These are phyloP conservation scores for Hyppa rectilinea DNA, from an alignment of 2,888 invertebrate genomes.

Conservation along the genomic window DNA sequence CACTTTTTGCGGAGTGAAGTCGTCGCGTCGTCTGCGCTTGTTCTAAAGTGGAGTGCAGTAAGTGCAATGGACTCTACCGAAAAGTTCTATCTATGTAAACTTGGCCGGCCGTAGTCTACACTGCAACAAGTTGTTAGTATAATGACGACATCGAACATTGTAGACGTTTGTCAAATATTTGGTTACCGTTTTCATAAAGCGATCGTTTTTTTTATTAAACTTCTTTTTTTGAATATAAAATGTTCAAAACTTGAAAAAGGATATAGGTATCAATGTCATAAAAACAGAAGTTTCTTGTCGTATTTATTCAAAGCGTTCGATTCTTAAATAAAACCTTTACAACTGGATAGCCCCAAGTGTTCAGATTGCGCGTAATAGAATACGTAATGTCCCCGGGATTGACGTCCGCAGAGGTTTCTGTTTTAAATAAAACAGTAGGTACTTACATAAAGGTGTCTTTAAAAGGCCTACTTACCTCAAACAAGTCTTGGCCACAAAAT, in stretches of 20 bases:
- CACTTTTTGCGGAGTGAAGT: slow-evolving; percentile 55
- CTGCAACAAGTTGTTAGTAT: slow-evolving; percentile 71
- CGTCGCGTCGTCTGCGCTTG: slow-evolving; percentile 63
- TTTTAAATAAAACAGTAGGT: slow-evolving; percentile 38
- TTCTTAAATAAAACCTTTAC: slow-evolving; percentile 25
- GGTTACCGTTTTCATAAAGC: slow-evolving; percentile 23
- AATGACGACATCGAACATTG: slow-evolving; percentile 44
- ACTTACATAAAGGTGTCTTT: slow-evolving; percentile 1
- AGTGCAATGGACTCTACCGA: slow-evolving; percentile 71
- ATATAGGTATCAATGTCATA: slow-evolving; percentile 1
- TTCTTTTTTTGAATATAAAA: background rate
- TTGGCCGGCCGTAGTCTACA: slow-evolving; percentile 54
- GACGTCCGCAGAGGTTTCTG: slow-evolving; percentile 15
- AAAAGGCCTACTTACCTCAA: background rate
- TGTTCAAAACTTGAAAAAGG: background rate
- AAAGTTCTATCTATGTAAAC: slow-evolving; percentile 68
- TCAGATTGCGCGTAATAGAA: slow-evolving; percentile 45
- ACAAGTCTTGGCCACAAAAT: background rate
- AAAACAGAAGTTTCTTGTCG: background rate
- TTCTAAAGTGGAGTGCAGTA: slow-evolving; percentile 68
- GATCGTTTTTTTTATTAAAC: background rate
- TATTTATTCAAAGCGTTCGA: slow-evolving; percentile 16
- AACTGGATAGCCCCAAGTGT: background rate
- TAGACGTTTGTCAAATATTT: slow-evolving; percentile 49
- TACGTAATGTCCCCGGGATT: slow-evolving; percentile 34